Percentiles rank a stretch among this genome's conserved stretches.
These are phyloP conservation scores for Chloropsis cyanopogon DNA, from an alignment of 2,113 vertebrate genomes.

Conservation along the genomic window DNA sequence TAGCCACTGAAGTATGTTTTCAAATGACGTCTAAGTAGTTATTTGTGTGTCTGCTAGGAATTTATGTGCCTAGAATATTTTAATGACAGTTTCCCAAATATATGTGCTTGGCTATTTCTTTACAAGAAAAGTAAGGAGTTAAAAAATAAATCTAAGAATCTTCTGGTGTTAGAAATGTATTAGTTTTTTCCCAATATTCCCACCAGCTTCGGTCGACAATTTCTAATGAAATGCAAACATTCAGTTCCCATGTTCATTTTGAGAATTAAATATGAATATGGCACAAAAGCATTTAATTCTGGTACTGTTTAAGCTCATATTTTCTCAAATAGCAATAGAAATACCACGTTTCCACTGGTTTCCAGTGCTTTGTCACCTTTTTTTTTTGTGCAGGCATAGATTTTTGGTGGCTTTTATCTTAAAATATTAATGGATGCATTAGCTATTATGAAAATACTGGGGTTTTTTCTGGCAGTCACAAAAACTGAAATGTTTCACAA, in stretches of 20 bases:
- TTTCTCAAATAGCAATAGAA: background rate
- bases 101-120: background rate
- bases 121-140: background rate
- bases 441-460: background rate
- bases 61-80: background rate
- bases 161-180: background rate
- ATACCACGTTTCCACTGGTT: background rate
- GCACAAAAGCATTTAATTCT: background rate
- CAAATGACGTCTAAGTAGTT: background rate
- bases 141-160: background rate
- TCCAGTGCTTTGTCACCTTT: background rate
- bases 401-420: background rate
- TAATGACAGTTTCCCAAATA: background rate
- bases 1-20: background rate
- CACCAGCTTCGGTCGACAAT: background rate
- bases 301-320: background rate
- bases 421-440: background rate
- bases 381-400: background rate
- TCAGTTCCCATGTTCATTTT: background rate
- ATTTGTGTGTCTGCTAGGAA: background rate
- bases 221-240: background rate
- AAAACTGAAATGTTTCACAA: background rate
- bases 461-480: background rate
- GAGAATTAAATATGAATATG: background rate
- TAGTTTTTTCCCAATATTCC: rapidly evolving